Base-by-base conservation (phyloP, 2,888 invertebrate genomes). In the Chorisops tibialis region DNA sequence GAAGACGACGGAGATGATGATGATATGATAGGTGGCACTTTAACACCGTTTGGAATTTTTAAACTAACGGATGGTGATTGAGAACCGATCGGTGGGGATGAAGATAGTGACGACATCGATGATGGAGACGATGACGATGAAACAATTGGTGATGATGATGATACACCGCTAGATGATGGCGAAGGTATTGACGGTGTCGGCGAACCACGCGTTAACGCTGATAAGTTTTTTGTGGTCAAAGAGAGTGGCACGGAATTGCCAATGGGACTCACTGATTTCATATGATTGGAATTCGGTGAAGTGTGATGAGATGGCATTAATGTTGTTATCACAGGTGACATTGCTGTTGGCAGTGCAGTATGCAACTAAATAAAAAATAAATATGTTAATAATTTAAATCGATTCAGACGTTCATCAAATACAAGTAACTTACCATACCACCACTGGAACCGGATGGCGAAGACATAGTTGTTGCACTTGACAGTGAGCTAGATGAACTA, bases 401-500 rank as follows among this genome's bases (percentile, higher is more conserved):
- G n/a, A n/a, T n/a, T n/a, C n/a, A n/a, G n/a, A n/a, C n/a, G n/a
- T n/a, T n/a, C n/a, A n/a, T n/a, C n/a, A n/a, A n/a, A n/a, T n/a
- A n/a, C n/a, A n/a, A n/a, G n/a, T 45, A 48, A 59, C 58, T 51
- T 54, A 54, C 56, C 60, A 63, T 43, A 49, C 58, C 37, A 7
- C 59, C 39, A 12, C 59, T 38, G 11, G 50, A 60, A 18, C 61
- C 61, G 30, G 43, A 43, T 69, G 82, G 79, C 65, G 82, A 79
- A 67, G 79, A 79, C 63, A 79, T 77, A 65, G 80, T 80, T 56
- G 79, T 78, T 45, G 77, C 79, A 68, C 80, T 80, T 64, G 80
- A 80, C 63, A 80, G 70, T 65, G 80, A 80, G 68, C 80, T 80
- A 47, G 80, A 80, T 67, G 80, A 80, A 67, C 80, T 80, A 67